Conservation (phyloP, 2,113 vertebrate species). For the Gymnorhina tibicen region DNA sequence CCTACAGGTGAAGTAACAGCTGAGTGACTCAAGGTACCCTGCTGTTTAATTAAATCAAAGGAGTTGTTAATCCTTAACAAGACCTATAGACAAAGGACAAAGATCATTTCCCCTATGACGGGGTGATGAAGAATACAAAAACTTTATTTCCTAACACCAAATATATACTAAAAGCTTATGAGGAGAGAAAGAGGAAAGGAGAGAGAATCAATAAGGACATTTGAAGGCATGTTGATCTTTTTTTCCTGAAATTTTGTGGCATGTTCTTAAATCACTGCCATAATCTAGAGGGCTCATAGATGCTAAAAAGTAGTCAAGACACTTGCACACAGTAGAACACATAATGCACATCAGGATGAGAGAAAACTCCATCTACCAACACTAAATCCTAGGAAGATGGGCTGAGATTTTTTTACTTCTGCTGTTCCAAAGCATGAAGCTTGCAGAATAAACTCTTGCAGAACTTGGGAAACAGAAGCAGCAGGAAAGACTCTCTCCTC, state of each 20-base stretch:
- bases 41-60: constrained; percentile 45
- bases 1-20: constrained; percentile 34
- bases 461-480: neutral
- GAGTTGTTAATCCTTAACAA: constrained; percentile 20
- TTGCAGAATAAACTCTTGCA: neutral
- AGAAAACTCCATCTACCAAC: neutral
- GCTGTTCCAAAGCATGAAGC: neutral
- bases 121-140: neutral
- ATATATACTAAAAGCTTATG: neutral
- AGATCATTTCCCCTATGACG: neutral
- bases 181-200: neutral
- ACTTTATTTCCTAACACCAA: neutral
- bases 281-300: neutral
- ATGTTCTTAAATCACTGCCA: neutral
- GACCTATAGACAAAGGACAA: constrained; percentile 10
- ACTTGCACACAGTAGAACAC: neutral
- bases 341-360: neutral
- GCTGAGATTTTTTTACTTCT: neutral
- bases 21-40: neutral
- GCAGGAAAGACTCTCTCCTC: neutral
- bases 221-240: neutral
- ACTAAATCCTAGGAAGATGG: neutral
- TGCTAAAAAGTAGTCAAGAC: neutral
- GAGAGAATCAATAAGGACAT: neutral
- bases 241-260: neutral